Percentiles rank a stretch among this genome's conserved stretches.
Conservation (phyloP, 2,113 vertebrate genomes). For the Actenoides hombroni region DNA sequence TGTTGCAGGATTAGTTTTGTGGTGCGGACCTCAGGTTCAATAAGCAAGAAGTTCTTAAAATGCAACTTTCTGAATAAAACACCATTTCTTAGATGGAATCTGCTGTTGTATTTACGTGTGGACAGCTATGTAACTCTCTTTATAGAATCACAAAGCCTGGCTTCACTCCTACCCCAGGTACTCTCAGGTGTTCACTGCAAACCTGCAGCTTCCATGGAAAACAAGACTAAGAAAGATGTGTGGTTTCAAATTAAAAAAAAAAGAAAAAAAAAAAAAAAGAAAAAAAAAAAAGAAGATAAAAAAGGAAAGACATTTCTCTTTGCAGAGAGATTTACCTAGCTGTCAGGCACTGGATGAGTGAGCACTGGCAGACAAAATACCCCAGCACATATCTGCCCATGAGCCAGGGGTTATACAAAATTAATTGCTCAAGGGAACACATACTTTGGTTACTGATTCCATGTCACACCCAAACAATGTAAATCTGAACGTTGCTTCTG, state of each 20-base stretch:
- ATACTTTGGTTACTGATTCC: slow-evolving; percentile 43
- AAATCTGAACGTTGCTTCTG: slow-evolving; percentile 29
- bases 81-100: background rate
- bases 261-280: too few relatives aligned
- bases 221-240: background rate
- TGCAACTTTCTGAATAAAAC: background rate
- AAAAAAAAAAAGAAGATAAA: background rate
- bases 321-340: background rate
- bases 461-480: slow-evolving; percentile 33
- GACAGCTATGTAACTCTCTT: background rate
- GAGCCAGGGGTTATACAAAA: background rate
- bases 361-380: slow-evolving; percentile 3
- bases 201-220: background rate
- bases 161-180: background rate
- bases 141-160: background rate
- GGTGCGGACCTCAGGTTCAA: background rate
- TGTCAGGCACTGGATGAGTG: background rate
- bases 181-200: background rate
- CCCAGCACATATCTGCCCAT: background rate
- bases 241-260: background rate
- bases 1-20: background rate
- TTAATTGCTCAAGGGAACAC: slow-evolving; percentile 7
- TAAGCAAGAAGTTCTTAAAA: background rate
- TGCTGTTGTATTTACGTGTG: background rate
- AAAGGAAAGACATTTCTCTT: background rate